These are phyloP conservation scores for Enteromius viviparus DNA, from an alignment of 2,797 vertebrate species.

Conservation along the genomic window DNA sequence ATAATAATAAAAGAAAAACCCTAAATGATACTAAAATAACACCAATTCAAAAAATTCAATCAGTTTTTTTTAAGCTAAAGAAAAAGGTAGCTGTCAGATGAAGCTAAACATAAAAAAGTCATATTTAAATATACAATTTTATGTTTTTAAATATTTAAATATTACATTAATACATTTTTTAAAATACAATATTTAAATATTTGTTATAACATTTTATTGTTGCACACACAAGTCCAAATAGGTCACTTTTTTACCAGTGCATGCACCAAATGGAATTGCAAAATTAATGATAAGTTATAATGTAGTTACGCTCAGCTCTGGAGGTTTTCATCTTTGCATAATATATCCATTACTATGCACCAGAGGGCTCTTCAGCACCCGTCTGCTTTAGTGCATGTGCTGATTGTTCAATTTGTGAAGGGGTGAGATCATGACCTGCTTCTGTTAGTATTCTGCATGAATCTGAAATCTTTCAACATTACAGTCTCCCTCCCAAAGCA, in stretches of 20 bases:
- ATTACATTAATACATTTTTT: neutral
- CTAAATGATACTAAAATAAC: neutral
- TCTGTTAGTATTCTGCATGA: constrained; percentile 17
- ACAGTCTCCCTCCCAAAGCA: neutral
- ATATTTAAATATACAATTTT: neutral
- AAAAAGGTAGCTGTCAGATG: neutral
- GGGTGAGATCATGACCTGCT: constrained; percentile 8
- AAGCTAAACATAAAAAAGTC: neutral
- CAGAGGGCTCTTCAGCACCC: constrained; percentile 7
- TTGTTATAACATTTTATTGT: neutral
- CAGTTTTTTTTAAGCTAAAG: neutral
- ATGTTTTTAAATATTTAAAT: neutral
- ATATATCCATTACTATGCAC: constrained; percentile 30
- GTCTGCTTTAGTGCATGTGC: constrained; percentile 10
- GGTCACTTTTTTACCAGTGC: neutral
- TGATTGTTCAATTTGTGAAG: constrained; percentile 20
- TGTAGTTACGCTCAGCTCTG: neutral
- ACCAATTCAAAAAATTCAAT: neutral
- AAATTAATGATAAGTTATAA: neutral
- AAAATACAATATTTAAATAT: neutral
- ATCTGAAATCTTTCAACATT: neutral
- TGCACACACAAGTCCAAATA: neutral
- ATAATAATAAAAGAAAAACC: neutral
- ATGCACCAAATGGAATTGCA: neutral
- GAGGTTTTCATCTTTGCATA: constrained; percentile 18